Base-by-base conservation (phyloP, 2,888 invertebrate species). In the Athetis lepigone region DNA sequence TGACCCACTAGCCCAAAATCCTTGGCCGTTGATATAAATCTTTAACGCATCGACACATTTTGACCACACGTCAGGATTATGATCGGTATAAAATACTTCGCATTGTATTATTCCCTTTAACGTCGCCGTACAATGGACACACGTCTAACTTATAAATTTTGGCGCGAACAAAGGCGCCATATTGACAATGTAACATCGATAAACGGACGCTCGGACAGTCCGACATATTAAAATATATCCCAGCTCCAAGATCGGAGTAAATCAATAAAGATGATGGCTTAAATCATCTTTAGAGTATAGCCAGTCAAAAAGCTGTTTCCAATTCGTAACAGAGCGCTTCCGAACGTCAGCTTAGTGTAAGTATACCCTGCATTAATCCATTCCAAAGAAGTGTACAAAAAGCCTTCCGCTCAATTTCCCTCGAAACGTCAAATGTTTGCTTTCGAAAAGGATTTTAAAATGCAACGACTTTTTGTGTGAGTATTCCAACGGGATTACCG, bases 131-230 rank as follows among this genome's bases (percentile, higher is more conserved):
- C 93, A 93, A 93, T 91, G 90, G 91, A 86, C 84, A 86, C 78
- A 85, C 87, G 87, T 92, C 93, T 93, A 94, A 93, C 91, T 90
- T 93, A 93, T 93, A 92, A 89, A 94, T 93, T 92, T 92, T 92
- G 89, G 92, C 84, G 88, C 90, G 93, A 92, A 95, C 94, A 95
- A 95, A 93, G 93, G 92, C 93, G 90, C 93, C 88, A 89, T 89
- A 90, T 88, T 92, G 94, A 95, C 94, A 94, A 91, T 88, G 88
- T 89, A 88, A 89, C 90, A 88, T 90, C 87, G 85, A 87, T 87
- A 87, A 88, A 88, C 83, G 88, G 90, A 91, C 88, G 85, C 85
- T 80, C 82, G 75, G 85, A 85, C 88, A 84, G 87, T 75, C 80
- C 72, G 85, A 79, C 88, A 90, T 92, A 91, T 90, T 90, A 89